These are phyloP conservation scores for Syngnathus rostellatus DNA, from an alignment of 2,797 vertebrate species.

Conservation along the genomic window DNA sequence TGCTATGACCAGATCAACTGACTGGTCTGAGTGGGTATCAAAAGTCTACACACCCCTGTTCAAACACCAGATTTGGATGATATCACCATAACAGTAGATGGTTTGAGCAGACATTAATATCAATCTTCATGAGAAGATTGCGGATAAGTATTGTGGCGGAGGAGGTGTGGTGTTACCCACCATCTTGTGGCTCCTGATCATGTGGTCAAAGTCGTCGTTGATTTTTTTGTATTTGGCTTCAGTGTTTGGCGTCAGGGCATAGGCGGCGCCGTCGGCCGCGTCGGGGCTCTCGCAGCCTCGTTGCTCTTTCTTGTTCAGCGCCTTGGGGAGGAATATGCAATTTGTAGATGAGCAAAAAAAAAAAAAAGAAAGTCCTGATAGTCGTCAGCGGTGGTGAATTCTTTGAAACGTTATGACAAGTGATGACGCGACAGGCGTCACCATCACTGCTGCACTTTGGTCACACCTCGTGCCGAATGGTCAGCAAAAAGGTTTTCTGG, in stretches of 20 bases:
- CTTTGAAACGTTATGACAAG: background rate
- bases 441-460: background rate
- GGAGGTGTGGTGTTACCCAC: constrained; percentile 49
- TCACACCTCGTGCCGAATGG: background rate
- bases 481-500: background rate
- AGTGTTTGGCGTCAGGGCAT: constrained; percentile 87
- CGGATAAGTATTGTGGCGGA: background rate
- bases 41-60: background rate
- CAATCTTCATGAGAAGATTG: background rate
- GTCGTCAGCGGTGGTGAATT: background rate
- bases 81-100: no score
- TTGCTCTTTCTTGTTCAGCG: constrained; percentile 97
- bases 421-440: background rate
- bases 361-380: no score
- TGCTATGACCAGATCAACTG: background rate
- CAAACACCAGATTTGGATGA: background rate
- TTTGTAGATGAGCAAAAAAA: no score
- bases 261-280: constrained; percentile 72
- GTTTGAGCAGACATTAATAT: no score
- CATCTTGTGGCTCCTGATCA: constrained; percentile 98
- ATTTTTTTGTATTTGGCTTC: constrained; percentile 99
- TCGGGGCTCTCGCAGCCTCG: constrained; percentile 94
- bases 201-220: constrained; percentile 98
- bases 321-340: constrained; percentile 59
- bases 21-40: background rate